A percentile compares a stretch with the other conserved stretches of the same genome.
Evolutionary conservation across 1,140 invertebrate species (phyloP).

Genomic region (Parasteatoda tepidariorum): DNA sequence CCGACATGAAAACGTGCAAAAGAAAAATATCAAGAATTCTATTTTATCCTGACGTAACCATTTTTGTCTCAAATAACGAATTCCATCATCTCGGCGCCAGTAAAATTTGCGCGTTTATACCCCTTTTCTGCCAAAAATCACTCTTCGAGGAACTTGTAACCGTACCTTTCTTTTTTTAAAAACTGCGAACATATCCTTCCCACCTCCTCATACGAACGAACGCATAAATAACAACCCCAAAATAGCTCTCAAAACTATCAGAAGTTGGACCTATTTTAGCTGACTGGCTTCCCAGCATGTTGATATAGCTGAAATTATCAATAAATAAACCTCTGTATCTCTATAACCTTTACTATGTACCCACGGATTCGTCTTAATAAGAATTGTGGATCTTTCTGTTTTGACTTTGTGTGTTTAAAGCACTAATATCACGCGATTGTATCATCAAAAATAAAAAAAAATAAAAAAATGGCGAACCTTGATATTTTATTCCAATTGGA

Average conservation of each 20-base stretch:
- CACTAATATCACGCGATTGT: no score
- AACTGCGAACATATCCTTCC: neutral
- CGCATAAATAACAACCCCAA: conserved; percentile 28
- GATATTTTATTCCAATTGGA: no score
- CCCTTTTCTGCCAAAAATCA: conserved; percentile 16
- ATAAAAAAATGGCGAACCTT: no score
- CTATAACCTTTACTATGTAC: no score
- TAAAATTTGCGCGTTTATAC: neutral
- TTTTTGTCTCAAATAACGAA: no score
- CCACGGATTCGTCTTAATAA: no score
- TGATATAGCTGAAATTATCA: conserved; percentile 4
- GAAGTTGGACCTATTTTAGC: neutral
- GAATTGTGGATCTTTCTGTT: no score
- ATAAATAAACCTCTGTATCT: conserved; percentile 31
- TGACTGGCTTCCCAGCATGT: neutral
- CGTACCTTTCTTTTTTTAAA: neutral
- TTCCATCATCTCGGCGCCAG: neutral
- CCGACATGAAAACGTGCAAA: no score
- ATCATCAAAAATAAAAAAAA: no score
- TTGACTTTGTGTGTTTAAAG: no score
- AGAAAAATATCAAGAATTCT: no score
- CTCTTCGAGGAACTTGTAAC: neutral
- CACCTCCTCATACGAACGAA: neutral
- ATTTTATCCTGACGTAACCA: no score
- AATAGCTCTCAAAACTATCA: conserved; percentile 22